Evolutionary conservation across 2,888 invertebrate species (phyloP).

Genomic region (Perdita meconis): DNA sequence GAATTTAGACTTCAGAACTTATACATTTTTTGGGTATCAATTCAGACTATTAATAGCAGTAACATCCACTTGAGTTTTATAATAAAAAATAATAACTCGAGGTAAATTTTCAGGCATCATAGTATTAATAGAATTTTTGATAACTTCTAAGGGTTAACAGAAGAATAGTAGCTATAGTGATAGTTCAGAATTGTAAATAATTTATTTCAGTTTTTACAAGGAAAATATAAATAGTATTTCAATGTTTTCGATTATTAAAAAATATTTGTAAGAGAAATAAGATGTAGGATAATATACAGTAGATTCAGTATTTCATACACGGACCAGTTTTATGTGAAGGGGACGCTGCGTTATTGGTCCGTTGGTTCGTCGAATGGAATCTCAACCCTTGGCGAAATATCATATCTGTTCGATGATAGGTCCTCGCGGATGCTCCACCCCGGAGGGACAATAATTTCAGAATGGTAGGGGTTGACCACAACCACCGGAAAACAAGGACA

Average conservation of each 20-base stretch:
- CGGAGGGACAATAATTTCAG: conserved; percentile 72
- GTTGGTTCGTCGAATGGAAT: conserved; percentile 53
- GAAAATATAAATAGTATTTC: background rate
- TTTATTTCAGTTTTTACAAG: too few species aligned
- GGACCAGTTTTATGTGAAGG: conserved; percentile 43
- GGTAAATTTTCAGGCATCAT: too few species aligned
- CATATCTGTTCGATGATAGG: conserved; percentile 80
- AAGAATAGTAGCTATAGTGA: too few species aligned
- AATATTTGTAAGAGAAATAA: background rate
- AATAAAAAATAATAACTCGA: too few species aligned
- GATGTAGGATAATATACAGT: too few species aligned
- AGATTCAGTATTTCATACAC: background rate
- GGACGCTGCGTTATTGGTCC: conserved; percentile 73
- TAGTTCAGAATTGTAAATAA: too few species aligned
- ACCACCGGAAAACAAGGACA: conserved; percentile 60
- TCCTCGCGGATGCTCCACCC: conserved; percentile 80
- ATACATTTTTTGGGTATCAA: too few species aligned
- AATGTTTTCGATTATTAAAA: background rate
- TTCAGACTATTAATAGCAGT: too few species aligned
- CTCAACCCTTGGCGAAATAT: conserved; percentile 77
- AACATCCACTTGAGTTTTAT: too few species aligned
- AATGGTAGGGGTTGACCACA: conserved; percentile 62
- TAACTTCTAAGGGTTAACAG: too few species aligned
- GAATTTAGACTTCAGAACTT: too few species aligned
- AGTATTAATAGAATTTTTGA: too few species aligned